phyloP scores from a whole-genome alignment of 2,113 vertebrate genomes.

The Parotia lawesii region DNA sequence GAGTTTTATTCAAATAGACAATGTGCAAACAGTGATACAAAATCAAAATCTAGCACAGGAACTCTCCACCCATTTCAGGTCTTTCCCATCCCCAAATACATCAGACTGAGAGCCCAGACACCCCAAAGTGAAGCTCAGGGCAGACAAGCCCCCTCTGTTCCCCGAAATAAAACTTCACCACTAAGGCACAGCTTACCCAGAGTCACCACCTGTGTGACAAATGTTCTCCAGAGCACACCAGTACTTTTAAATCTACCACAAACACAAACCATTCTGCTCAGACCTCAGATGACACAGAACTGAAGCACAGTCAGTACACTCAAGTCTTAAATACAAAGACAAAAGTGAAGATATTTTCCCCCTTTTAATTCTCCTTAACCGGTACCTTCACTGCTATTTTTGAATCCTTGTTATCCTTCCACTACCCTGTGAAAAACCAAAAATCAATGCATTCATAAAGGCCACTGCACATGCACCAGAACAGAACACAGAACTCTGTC shows the following conservation, averaged over 20 bases:
- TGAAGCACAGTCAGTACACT: neutral
- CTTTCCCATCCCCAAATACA: neutral
- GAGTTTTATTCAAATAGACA: neutral
- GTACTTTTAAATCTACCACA: neutral
- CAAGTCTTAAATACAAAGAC: neutral
- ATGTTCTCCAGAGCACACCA: neutral
- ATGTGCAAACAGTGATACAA: neutral
- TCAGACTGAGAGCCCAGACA: neutral
- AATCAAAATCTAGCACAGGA: neutral
- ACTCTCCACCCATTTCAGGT: neutral
- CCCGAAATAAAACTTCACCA: neutral
- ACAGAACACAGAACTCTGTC: neutral
- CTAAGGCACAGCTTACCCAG: neutral
- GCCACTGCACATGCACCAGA: neutral
- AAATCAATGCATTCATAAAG: neutral
- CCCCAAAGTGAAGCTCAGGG: neutral
- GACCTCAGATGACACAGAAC: neutral
- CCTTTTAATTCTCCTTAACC: neutral
- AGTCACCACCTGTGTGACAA: neutral
- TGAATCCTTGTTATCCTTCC: neutral
- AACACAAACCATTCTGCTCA: neutral
- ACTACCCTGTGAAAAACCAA: neutral
- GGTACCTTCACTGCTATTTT: neutral
- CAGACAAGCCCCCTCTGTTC: fast-evolving
- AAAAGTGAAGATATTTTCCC: neutral